Evolutionary conservation across 2,113 vertebrate genomes (phyloP), one percentile per base, ranked within the genome.

Genomic region (Acrocephalus kingi): DNA sequence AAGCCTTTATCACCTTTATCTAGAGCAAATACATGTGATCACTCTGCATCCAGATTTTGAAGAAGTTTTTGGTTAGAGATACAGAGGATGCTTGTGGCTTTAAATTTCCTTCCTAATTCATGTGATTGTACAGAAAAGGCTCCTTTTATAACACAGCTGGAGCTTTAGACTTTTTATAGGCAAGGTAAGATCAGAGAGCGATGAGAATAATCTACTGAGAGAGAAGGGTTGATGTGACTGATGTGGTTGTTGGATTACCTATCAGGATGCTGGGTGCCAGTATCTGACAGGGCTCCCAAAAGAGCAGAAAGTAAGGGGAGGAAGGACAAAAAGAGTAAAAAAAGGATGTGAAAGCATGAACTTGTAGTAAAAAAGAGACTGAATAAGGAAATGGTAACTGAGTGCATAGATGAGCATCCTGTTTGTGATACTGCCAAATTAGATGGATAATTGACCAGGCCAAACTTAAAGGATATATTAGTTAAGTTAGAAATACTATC

Each of bases 11-110:
- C 59, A 63, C 75, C 51, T 74, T 90, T 15, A 4, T 28, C 64
- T 78, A 43, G 46, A 78, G 41, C 54, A 68, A 79, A 31, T 30
- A 51, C 2, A 24, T 31, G 24, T 45, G 39, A 92, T 48, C 55
- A 22, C 3, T 89, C 19, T 81, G 39, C 61, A 45, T 67, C 43
- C 86, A 81, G 46, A 71, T 76, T 90, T 92, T 81, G 54, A 81
- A 67, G 19, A 66, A 27, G 43, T 14, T 92, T 90, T 67, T 41
- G 4, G 12, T 33, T 92, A 49, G 46, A 85, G 75, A 74, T 73
- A 66, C 18, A 66, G 76, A 73, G 76, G 75, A 77, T 90, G 79
- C 76, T 74, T 80, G 84, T 93, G 73, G 74, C 81, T 93, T 94
- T 90, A 80, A 85, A 54, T 77, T 95, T 94, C 48, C 59, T 88